Percentiles rank a stretch among this genome's conserved stretches.
phyloP scores from a whole-genome alignment of 2,888 invertebrate genomes.

The Gastrophysa polygoni region DNA sequence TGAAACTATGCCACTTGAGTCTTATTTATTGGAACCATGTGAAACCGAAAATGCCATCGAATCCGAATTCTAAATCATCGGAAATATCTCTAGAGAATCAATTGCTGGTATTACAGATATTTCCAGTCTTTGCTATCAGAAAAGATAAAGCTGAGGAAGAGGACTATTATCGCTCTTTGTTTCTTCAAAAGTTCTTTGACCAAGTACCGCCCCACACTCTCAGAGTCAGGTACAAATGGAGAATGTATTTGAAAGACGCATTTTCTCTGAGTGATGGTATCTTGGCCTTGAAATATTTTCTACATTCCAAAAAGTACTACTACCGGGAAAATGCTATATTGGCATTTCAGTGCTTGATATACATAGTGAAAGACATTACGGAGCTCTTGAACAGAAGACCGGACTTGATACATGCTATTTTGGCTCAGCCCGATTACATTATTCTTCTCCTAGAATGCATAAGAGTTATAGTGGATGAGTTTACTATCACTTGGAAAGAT shows the following conservation, averaged over 20 bases:
- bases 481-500: constrained; percentile 78
- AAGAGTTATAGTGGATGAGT: constrained; percentile 68
- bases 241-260: constrained; percentile 56
- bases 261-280: constrained; percentile 57
- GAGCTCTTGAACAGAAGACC: constrained; percentile 42
- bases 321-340: constrained; percentile 67
- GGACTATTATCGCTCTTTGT: constrained; percentile 65
- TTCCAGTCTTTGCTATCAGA: constrained; percentile 58
- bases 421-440: constrained; percentile 57
- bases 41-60: constrained; percentile 29
- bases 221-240: constrained; percentile 56
- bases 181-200: constrained; percentile 65
- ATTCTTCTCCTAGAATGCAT: constrained; percentile 70
- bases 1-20: constrained; percentile 54
- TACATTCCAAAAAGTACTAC: constrained; percentile 65
- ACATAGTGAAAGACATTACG: constrained; percentile 65
- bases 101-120: constrained; percentile 65
- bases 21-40: constrained; percentile 56
- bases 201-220: constrained; percentile 67
- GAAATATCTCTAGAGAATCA: constrained; percentile 62
- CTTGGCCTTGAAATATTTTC: constrained; percentile 64
- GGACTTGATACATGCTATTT: constrained; percentile 36
- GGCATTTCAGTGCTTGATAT: constrained; percentile 68
- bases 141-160: constrained; percentile 44
- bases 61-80: constrained; percentile 14